Conservation (phyloP, 1,140 invertebrate genomes). For the Seison nebaliae region DNA sequence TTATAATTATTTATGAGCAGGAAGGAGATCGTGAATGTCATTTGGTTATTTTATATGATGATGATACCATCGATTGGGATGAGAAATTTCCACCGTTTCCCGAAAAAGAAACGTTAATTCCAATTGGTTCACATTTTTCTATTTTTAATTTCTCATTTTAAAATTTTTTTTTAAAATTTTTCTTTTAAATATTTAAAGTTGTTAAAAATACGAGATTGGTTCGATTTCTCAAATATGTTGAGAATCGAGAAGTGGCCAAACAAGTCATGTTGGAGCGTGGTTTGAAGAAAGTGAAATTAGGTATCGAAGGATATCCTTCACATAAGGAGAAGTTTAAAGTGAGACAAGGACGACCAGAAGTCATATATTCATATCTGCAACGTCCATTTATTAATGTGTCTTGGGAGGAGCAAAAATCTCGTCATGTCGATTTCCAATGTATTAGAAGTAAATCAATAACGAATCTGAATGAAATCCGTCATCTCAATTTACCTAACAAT, state of each 20-base stretch:
- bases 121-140: slow-evolving; percentile 35
- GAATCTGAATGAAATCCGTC: slow-evolving; percentile 23
- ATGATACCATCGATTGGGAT: slow-evolving; percentile 91
- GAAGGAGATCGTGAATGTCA: slow-evolving; percentile 35
- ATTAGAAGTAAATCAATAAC: slow-evolving; percentile 29
- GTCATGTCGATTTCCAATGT: slow-evolving; percentile 78
- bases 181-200: slow-evolving; percentile 18
- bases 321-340: slow-evolving; percentile 74
- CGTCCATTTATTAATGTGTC: slow-evolving; percentile 98
- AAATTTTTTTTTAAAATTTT: not conserved
- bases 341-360: slow-evolving; percentile 48
- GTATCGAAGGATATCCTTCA: slow-evolving; percentile 91
- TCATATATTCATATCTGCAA: slow-evolving; percentile 97
- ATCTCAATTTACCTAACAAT: no score
- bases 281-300: slow-evolving; percentile 88
- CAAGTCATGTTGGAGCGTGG: slow-evolving; percentile 88
- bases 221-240: slow-evolving; percentile 95
- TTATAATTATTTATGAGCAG: slow-evolving; percentile 16
- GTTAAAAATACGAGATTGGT: slow-evolving; percentile 67
- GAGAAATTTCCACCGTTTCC: slow-evolving; percentile 91
- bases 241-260: slow-evolving; percentile 94
- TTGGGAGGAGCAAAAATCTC: slow-evolving; percentile 96
- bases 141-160: slow-evolving; percentile 4
- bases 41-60: slow-evolving; percentile 74
- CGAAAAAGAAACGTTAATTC: slow-evolving; percentile 74